Base-by-base conservation (phyloP, 2,888 invertebrate species). In the Lithosia quadra region DNA sequence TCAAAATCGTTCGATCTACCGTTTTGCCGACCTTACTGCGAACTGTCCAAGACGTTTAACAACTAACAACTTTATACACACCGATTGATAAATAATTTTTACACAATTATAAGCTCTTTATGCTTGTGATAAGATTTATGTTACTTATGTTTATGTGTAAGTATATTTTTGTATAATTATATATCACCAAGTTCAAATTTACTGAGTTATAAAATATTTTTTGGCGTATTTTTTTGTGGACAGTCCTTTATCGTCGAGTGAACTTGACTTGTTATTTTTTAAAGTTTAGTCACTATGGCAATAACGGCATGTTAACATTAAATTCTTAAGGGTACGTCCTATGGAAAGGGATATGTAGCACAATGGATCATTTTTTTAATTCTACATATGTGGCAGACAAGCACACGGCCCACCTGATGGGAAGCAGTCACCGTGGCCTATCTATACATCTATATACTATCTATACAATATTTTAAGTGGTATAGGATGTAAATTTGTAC, bases 1-100 rank as follows among this genome's bases (percentile, higher is more conserved):
- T 95, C 94, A 75, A 94, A 92, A 93, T 93, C 90, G 91, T 87
- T 86, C 92, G 92, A 86, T 87, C 93, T 93, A 94, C 94, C 94
- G 94, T 94, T 91, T 90, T 86, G 88, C 86, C 86, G 90, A 89
- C 89, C 89, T 89, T 93, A 94, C 93, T 87, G 87, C 92, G 94
- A 94, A 94, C 94, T 94, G 94, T 94, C 94, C 91, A 90, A 93
- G 90, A 82, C 88, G 88, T 90, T 92, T 90, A 91, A 83, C 83
- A 77, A 80, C 82, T 85, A 79, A 85, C 87, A 77, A 84, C 68
- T 39, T 80, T 74, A 74, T 66, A 56, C 68, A 74, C 77, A 72
- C 75, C 22, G 10, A 11, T 61, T 1, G 18, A 18, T 57, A 75
- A 71, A 8, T 11, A 21, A 3, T 15, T 33, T 7, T 8, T 22